Evolutionary conservation across 1,140 invertebrate genomes (phyloP), one percentile per base, ranked within the genome.

Genomic region (Oreohelix idahoensis): DNA sequence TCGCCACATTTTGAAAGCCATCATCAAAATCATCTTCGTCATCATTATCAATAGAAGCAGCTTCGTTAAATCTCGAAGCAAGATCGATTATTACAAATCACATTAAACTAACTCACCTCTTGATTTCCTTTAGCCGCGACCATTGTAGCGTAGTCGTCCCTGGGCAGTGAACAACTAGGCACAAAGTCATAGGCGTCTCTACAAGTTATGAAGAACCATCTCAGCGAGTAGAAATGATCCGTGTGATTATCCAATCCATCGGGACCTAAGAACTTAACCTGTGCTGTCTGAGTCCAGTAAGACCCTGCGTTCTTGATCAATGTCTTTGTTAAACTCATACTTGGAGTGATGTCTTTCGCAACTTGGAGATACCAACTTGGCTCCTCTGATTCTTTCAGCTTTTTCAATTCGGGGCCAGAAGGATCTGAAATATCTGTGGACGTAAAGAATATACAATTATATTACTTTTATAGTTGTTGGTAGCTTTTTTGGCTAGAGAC

Each of bases 181-280:
- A 75, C 32, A 66, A 51, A 53, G 36, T 73, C 69, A 71, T 82
- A 75, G 51, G 45, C 80, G 15, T 36, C 29, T n/a, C 26, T n/a
- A 39, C 80, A 82, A 45, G 39, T 42, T 10, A 75, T 38, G 0
- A 82, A 10, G 71, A 82, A n/a, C 80, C 80, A 82, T n/a, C 36
- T 4, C 11, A 82, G 20, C 4, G 45, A 26, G 35, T 58, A 82
- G n/a, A 45, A 11, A 23, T 75, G 80, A 5, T n/a, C 53, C 0
- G 13, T 36, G 1, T 49, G 2, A 8, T 4, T 23, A 15, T 35
- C 45, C 38, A 81, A 45, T 11, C 79, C 2, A 10, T 49, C 69
- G 0, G 71, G 70, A 29, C 80, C 80, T 29, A 39, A 4, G 36
- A 82, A 82, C 10, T 42, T 74, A n/a, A 82, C 49, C 29, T 8